Base-by-base conservation (phyloP, 1,140 invertebrate species). In the Stenopsyche tienmushanensis region DNA sequence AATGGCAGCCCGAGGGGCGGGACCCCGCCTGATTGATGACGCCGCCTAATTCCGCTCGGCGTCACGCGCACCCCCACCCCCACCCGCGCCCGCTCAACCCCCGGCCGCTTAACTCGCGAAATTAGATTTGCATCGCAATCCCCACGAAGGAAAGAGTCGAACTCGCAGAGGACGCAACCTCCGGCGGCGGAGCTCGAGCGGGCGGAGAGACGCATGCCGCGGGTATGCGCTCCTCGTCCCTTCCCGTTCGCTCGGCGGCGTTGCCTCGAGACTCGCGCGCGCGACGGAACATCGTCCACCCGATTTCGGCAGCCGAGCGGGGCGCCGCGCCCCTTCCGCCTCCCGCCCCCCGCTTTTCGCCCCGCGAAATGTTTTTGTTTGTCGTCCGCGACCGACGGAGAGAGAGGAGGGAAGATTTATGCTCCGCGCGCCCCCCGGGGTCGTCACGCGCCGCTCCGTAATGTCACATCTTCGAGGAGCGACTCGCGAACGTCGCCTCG, bases 1-100 rank as follows among this genome's bases (percentile, higher is more conserved):
- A 80, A 79, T 78, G 72, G 77, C 77, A 76, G 60, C 3, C n/a
- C 21, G 55, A 42, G 44, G 45, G 58, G 45, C 49, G 26, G 60
- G 23, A 3, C 45, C 76, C 75, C 72, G 66, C 71, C 54, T 65
- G 54, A 65, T 67, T 65, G 55, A 68, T 60, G 55, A 65, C 66
- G 47, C 45, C 54, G 64, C 50, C 34, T 18, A 58, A 47, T 47
- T 47, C 44, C 44, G 18, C 44, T 34, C 44, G 17, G 44, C 9
- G 17, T 17, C 17, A 17, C 44, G 8, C 8, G 5, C 44, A 45
- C 44, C 29, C 29, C 29, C 15, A 55, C 53, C 53, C 53, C 29
- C 54, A 42, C 20, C 57, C 23, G 13, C 55, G 20, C 52, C 5
- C 29, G 29, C 29, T 34, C n/a, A n/a, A 34, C 29, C 29, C n/a